phyloP scores from a whole-genome alignment of 2,797 vertebrate genomes.

The Sternarchorhynchus goeldii region DNA sequence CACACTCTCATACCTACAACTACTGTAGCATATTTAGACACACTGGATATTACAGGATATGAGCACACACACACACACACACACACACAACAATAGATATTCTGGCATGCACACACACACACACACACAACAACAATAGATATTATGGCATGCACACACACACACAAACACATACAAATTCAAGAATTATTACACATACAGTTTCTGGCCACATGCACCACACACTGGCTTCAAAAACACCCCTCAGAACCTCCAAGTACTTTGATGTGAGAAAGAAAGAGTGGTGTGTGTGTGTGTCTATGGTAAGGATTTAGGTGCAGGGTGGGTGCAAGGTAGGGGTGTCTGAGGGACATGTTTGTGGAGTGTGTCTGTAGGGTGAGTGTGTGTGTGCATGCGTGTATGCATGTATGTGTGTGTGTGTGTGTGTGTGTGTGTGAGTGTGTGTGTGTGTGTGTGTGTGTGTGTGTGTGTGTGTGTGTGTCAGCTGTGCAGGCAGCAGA shows the following conservation, averaged over 20 bases:
- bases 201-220: constrained; percentile 41
- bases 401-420: constrained; percentile 29
- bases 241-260: constrained; percentile 41
- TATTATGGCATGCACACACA: not conserved
- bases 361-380: constrained; percentile 30
- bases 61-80: not conserved
- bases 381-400: constrained; percentile 34
- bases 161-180: constrained; percentile 19
- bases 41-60: not conserved
- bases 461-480: constrained; percentile 69
- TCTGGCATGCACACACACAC: not conserved
- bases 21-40: not conserved
- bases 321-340: constrained; percentile 62
- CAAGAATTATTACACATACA: constrained; percentile 20
- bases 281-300: constrained; percentile 44
- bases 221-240: constrained; percentile 32
- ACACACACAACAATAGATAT: not conserved
- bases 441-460: constrained; percentile 39
- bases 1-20: not conserved
- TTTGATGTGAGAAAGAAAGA: constrained; percentile 55
- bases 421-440: constrained; percentile 45
- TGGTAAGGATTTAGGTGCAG: constrained; percentile 39
- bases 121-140: constrained; percentile 7
- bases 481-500: constrained; percentile 99
- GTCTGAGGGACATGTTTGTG: constrained; percentile 62